A percentile compares a stretch with the other conserved stretches of the same genome.
These are phyloP conservation scores for Caenorhabditis imperialis DNA, from an alignment of 2,888 invertebrate genomes.

Conservation along the genomic window DNA sequence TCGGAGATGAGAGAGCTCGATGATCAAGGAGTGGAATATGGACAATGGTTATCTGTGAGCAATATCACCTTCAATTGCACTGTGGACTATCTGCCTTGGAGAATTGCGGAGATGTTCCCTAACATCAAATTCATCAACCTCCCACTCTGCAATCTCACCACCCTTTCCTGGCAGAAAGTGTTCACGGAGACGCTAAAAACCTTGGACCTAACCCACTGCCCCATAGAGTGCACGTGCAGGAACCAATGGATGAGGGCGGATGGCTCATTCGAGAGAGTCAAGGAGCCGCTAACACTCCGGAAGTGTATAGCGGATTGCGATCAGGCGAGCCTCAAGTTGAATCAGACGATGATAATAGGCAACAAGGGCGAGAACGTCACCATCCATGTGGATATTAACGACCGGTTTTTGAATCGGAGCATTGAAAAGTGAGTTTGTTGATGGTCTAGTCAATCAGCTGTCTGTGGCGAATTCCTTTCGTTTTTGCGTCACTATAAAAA, in stretches of 20 bases:
- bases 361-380: slow-evolving; percentile 28
- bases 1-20: slow-evolving; percentile 2
- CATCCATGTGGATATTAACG: slow-evolving; percentile 18
- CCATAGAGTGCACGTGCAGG: slow-evolving; percentile 56
- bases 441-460: no score
- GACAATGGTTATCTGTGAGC: slow-evolving; percentile 12
- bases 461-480: no score
- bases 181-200: slow-evolving; percentile 22
- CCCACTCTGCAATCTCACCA: slow-evolving; percentile 44
- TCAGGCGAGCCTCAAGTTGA: neutral
- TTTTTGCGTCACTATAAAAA: no score
- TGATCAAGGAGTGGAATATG: neutral
- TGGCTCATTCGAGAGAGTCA: slow-evolving; percentile 17
- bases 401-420: slow-evolving; percentile 7
- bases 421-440: slow-evolving; percentile 22
- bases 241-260: slow-evolving; percentile 51
- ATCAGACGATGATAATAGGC: slow-evolving; percentile 23
- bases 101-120: slow-evolving; percentile 17
- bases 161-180: slow-evolving; percentile 55
- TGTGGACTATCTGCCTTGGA: slow-evolving; percentile 15
- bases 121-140: slow-evolving; percentile 27
- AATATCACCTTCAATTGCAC: slow-evolving; percentile 38
- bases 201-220: slow-evolving; percentile 58
- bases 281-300: slow-evolving; percentile 12
- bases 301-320: slow-evolving; percentile 29